Percentiles rank a stretch among this genome's conserved stretches.
Evolutionary conservation across 2,797 vertebrate genomes (phyloP).

Genomic region (Nannoperca obscura): DNA sequence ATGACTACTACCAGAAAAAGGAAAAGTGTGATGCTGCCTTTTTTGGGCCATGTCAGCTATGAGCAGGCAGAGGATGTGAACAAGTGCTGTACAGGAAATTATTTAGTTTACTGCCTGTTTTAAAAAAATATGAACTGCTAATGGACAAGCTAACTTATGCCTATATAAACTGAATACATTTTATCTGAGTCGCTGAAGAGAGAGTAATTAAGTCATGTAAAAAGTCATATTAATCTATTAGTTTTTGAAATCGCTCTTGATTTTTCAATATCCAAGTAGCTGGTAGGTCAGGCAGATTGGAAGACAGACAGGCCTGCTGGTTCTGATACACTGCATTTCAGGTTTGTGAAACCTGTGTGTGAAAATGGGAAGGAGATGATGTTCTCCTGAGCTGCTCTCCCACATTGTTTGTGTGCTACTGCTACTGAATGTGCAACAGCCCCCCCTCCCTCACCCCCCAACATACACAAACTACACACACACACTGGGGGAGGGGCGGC

Average conservation of each 20-base stretch:
- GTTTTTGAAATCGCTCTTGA: constrained; percentile 64
- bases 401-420: constrained; percentile 71
- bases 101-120: constrained; percentile 79
- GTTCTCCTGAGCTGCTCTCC: constrained; percentile 58
- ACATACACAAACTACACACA: constrained; percentile 56
- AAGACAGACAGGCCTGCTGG: constrained; percentile 44
- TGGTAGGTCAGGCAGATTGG: constrained; percentile 56
- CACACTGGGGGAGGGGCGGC: constrained; percentile 40
- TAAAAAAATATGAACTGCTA: constrained; percentile 64
- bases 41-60: constrained; percentile 50
- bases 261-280: constrained; percentile 59
- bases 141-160: constrained; percentile 77
- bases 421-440: constrained; percentile 78
- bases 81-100: constrained; percentile 74
- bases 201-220: constrained; percentile 80
- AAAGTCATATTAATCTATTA: constrained; percentile 75
- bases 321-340: constrained; percentile 50
- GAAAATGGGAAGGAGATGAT: constrained; percentile 40
- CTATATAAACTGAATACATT: constrained; percentile 81
- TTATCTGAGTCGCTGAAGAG: constrained; percentile 76
- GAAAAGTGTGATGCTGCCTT: constrained; percentile 47
- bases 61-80: constrained; percentile 72
- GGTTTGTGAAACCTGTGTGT: constrained; percentile 61
- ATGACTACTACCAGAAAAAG: constrained; percentile 37
- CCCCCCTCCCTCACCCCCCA: constrained; percentile 26